Percentiles rank a stretch among this genome's conserved stretches.
phyloP scores from a whole-genome alignment of 2,797 vertebrate species.

The Anolis apletophallus region DNA sequence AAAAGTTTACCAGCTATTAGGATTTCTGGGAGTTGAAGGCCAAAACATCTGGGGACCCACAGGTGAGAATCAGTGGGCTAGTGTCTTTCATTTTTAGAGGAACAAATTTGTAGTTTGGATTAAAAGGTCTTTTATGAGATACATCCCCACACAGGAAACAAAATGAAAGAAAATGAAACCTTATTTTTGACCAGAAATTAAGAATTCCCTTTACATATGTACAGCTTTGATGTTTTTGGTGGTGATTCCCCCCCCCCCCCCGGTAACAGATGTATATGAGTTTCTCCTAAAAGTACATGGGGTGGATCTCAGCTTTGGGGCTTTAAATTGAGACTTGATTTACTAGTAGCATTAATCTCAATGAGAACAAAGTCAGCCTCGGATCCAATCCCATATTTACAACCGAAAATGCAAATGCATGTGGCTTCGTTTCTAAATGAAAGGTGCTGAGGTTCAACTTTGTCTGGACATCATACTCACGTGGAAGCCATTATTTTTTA shows the following conservation, averaged over 20 bases:
- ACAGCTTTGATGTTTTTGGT: neutral
- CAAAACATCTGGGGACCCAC: too few species aligned
- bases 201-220: neutral
- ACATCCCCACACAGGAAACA: neutral
- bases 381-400: neutral
- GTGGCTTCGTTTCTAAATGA: conserved; percentile 1
- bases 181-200: neutral
- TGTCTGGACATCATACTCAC: neutral
- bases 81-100: neutral
- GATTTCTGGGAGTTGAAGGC: too few species aligned
- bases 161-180: too few species aligned
- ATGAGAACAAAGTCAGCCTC: neutral
- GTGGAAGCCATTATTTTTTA: neutral
- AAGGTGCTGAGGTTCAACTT: neutral
- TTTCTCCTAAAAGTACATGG: neutral
- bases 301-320: neutral
- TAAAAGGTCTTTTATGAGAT: neutral
- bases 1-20: too few species aligned
- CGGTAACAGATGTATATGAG: neutral
- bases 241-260: neutral
- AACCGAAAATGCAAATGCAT: neutral
- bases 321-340: neutral
- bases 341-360: neutral
- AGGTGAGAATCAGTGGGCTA: too few species aligned
- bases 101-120: neutral